Evolutionary conservation across 2,113 vertebrate species (phyloP).

Genomic region (Chrysemys picta): DNA sequence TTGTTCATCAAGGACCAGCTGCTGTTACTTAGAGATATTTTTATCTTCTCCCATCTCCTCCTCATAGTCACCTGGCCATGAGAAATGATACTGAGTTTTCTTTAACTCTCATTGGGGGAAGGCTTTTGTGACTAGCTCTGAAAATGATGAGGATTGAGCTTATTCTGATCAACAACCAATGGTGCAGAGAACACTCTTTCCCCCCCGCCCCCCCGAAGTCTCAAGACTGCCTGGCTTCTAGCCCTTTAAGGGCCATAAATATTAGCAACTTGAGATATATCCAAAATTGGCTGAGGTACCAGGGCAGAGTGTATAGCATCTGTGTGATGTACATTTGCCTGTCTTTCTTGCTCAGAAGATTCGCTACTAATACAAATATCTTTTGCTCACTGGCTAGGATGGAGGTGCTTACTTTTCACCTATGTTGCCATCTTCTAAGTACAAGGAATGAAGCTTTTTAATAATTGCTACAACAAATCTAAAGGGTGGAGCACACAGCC

Average conservation of each 20-base stretch:
- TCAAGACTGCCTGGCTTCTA: not conserved
- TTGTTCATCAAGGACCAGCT: too few species aligned
- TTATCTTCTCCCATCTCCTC: too few species aligned
- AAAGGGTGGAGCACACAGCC: not conserved
- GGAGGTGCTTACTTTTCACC: not conserved
- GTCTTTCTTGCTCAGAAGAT: constrained; percentile 15
- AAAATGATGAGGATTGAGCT: not conserved
- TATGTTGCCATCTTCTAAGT: not conserved
- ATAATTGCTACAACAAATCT: not conserved
- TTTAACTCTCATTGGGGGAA: not conserved
- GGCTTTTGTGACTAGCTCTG: not conserved
- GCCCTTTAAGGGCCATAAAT: not conserved
- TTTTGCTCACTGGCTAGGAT: not conserved
- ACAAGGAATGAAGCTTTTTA: not conserved
- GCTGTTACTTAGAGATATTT: too few species aligned
- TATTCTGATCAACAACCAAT: not conserved
- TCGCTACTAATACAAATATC: not conserved
- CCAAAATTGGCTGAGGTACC: too few species aligned
- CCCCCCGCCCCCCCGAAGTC: fast-evolving
- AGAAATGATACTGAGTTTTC: not conserved
- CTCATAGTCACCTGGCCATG: too few species aligned
- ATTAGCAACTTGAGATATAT: not conserved
- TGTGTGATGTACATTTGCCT: not conserved
- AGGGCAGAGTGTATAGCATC: not conserved
- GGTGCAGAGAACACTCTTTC: not conserved